Conservation (phyloP, 2,888 invertebrate genomes). For the Oxyteleia sp. region DNA sequence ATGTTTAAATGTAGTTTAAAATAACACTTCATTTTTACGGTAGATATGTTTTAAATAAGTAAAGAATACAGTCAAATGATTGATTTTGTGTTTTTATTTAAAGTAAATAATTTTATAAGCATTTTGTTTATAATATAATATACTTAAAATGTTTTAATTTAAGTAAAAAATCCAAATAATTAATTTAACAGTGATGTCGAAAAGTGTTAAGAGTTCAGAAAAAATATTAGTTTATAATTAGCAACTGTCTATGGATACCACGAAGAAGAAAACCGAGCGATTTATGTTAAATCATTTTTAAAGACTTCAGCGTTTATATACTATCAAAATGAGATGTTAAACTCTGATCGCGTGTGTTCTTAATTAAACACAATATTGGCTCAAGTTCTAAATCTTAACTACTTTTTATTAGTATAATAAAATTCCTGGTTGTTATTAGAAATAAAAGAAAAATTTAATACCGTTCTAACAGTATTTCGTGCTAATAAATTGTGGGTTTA, state of each 20-base stretch:
- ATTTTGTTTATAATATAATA: no score
- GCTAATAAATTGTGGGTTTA: not conserved
- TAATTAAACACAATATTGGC: constrained; percentile 7
- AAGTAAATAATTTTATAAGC: no score
- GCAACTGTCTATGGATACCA: not conserved
- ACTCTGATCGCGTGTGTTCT: constrained; percentile 16
- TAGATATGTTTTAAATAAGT: no score
- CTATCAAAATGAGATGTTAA: constrained; percentile 2
- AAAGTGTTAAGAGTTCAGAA: no score
- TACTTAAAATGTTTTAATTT: no score
- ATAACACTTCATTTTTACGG: no score
- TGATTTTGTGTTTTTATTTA: no score
- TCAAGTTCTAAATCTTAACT: constrained; percentile 6
- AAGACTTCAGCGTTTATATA: not conserved
- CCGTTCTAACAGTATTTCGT: constrained; percentile 10
- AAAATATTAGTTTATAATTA: no score
- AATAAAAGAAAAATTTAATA: constrained; percentile 7
- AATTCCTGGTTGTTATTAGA: constrained; percentile 1
- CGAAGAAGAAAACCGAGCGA: not conserved
- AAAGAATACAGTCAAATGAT: no score
- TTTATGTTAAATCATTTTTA: not conserved
- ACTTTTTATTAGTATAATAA: constrained; percentile 19
- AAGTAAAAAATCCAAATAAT: no score
- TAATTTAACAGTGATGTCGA: no score
- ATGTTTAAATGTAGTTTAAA: no score